Evolutionary conservation across 2,113 vertebrate species (phyloP), one percentile per base, ranked within the genome.

Genomic region (Stegastes partitus): DNA sequence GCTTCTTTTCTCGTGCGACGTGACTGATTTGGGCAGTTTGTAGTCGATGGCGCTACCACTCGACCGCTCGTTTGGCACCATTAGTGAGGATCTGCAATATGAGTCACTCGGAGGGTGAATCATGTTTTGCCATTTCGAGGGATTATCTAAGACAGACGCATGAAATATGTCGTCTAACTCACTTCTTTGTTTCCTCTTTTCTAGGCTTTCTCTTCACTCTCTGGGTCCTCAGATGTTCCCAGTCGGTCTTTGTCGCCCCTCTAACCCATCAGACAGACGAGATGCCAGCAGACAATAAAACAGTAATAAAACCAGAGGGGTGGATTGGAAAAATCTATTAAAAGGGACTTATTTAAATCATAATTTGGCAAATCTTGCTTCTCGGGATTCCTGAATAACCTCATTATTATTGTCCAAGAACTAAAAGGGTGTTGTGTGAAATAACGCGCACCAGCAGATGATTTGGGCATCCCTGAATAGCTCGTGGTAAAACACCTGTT

Each of bases 221-320:
- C 11, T 22, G 12, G 25, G 3, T 8, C 3, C 16, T 34, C 3
- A 69, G 47, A 31, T 74, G 45, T 42, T 64, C 59, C 58, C 19
- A 56, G 15, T 12, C 25, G 49, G 5, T 74, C 34, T 49, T 61
- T 44, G 18, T 19, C 39, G 0, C 8, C 15, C 68, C 25, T 74
- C 65, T 72, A 22, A 56, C 66, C 42, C 44, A 59, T 74, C 67
- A 77, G 68, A 68, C 64, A 59, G 74, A 68, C 22, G 70, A 85
- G 83, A 79, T 85, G 65, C 26, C 76, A 83, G 70, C 87, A 93
- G 93, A 93, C 92, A 90, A 92, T 93, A 89, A 92, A 92, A 93
- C 92, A 85, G 10, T 9, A 8, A 85, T 67, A 82, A 84, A 86
- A 87, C 68, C 28, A 18, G 71, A 87, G 86, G 64, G 67, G 28